A percentile compares a stretch with the other conserved stretches of the same genome.
These are phyloP conservation scores for Apodemus speciosus DNA, from an alignment of 2,113 vertebrate species.

Conservation along the genomic window DNA sequence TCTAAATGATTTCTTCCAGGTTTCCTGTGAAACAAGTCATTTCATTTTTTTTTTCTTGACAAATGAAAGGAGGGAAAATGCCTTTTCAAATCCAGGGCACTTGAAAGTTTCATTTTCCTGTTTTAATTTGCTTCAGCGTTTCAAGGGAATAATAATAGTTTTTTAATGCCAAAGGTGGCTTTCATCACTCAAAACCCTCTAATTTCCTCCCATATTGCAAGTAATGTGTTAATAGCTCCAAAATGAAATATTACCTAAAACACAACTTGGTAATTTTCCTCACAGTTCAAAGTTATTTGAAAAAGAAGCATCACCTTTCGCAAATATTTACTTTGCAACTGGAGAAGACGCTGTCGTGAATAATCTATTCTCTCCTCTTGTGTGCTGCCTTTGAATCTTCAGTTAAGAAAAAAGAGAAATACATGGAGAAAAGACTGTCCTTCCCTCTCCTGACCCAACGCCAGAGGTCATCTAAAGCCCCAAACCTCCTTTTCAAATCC, in stretches of 20 bases:
- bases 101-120: constrained; percentile 83
- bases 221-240: constrained; percentile 85
- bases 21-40: constrained; percentile 65
- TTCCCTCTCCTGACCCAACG: constrained; percentile 64
- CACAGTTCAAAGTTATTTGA: constrained; percentile 87
- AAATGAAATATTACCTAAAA: constrained; percentile 87
- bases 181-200: constrained; percentile 83
- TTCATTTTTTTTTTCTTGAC: constrained; percentile 68
- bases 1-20: constrained; percentile 76
- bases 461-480: constrained; percentile 75
- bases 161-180: constrained; percentile 80
- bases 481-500: constrained; percentile 81
- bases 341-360: constrained; percentile 80
- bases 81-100: constrained; percentile 80
- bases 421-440: constrained; percentile 6
- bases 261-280: constrained; percentile 85
- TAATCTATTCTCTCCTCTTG: constrained; percentile 78
- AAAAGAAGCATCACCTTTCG: constrained; percentile 83
- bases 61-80: constrained; percentile 80
- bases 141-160: constrained; percentile 79
- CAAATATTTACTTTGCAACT: constrained; percentile 88
- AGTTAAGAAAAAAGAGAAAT: background rate
- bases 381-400: constrained; percentile 63
- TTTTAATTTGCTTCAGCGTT: constrained; percentile 79
- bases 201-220: constrained; percentile 84